Conservation (phyloP, 2,888 invertebrate genomes). For the Paralinhomoeus sp. region DNA sequence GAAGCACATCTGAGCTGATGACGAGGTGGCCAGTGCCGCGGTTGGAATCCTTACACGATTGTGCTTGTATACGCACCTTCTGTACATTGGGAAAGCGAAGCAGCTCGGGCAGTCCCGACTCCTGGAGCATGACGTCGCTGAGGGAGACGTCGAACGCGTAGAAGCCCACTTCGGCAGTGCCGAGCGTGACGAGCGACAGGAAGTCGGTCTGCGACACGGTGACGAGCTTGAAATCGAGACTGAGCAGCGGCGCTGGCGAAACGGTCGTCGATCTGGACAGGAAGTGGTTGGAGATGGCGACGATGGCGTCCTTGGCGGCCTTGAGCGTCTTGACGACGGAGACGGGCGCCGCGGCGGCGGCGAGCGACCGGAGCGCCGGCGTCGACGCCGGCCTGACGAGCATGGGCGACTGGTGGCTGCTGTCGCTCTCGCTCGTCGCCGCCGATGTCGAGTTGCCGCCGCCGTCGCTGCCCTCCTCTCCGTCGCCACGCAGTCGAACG, state of each 20-base stretch:
- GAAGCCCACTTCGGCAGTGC: constrained; percentile 5
- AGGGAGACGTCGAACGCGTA: constrained; percentile 21
- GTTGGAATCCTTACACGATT: too few relatives aligned
- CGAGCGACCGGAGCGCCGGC: too few relatives aligned
- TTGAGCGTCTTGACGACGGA: constrained; percentile 18
- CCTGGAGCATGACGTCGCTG: constrained; percentile 17
- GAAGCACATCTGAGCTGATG: constrained; percentile 13
- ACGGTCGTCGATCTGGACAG: constrained; percentile 9
- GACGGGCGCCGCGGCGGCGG: constrained; percentile 6
- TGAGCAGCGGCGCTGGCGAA: constrained; percentile 35
- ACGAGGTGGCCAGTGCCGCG: neutral
- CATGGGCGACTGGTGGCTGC: too few relatives aligned
- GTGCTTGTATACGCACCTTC: constrained; percentile 10
- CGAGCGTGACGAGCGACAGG: constrained; percentile 43
- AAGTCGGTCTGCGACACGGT: constrained; percentile 55
- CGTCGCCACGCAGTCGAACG: constrained; percentile 6
- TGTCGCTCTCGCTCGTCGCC: too few relatives aligned
- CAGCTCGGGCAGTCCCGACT: constrained; percentile 18
- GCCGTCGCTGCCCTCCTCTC: too few relatives aligned
- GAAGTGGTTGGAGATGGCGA: constrained; percentile 9
- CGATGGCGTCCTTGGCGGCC: constrained; percentile 18
- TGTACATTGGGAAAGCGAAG: constrained; percentile 15
- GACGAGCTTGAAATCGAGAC: constrained; percentile 76
- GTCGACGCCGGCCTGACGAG: too few relatives aligned
- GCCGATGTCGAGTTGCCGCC: too few relatives aligned